Percentiles rank a stretch among this genome's conserved stretches.
These are phyloP conservation scores for Cyphomyrus discorhynchus DNA, from an alignment of 2,113 vertebrate species.

Conservation along the genomic window DNA sequence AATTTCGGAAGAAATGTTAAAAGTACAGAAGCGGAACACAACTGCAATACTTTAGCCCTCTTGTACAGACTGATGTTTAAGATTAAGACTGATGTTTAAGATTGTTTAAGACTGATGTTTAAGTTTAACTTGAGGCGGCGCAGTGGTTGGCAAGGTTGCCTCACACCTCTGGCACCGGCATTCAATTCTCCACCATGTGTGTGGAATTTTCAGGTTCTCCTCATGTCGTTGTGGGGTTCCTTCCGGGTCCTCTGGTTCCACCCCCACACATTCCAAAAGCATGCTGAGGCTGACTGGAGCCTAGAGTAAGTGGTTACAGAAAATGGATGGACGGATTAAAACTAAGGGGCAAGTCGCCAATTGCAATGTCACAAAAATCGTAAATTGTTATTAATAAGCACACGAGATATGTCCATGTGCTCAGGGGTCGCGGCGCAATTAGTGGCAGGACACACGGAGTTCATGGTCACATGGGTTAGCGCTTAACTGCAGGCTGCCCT, in stretches of 20 bases:
- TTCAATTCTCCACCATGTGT: neutral
- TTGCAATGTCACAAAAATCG: neutral
- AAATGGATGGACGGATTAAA: neutral
- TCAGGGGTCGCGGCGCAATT: neutral
- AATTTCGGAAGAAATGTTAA: neutral
- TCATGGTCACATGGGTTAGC: neutral
- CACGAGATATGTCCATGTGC: neutral
- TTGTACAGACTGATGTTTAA: neutral
- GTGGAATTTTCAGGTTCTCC: neutral
- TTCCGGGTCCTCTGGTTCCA: neutral
- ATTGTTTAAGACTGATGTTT: neutral
- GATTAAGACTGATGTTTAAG: neutral
- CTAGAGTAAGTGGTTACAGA: neutral
- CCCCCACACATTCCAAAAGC: neutral
- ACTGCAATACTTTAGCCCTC: neutral
- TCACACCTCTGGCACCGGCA: neutral
- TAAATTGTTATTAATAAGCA: neutral
- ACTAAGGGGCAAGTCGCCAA: neutral
- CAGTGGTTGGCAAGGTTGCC: neutral
- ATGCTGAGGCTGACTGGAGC: neutral
- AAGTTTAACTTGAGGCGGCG: neutral
- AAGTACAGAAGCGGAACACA: neutral
- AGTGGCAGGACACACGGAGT: neutral
- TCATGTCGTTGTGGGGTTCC: neutral
- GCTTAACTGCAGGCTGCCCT: neutral